Base-by-base conservation (phyloP, 2,888 invertebrate species). In the Griposia aprilina region DNA sequence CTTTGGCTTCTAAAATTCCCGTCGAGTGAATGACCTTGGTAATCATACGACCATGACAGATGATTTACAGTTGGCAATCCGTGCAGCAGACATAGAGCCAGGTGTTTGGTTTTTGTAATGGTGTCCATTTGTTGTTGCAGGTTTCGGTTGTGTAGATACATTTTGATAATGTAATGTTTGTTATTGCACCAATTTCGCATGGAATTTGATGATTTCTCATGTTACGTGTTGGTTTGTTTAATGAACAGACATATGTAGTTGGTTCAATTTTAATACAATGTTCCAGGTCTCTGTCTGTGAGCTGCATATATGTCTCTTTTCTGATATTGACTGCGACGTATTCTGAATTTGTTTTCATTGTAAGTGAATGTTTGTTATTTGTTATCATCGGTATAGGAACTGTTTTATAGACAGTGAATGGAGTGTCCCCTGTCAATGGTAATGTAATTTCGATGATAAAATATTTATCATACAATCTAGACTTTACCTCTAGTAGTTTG, bases 51-150 rank as follows among this genome's bases (percentile, higher is more conserved):
- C 59, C 15, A 26, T 65, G 45, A 48, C 65, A 65, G 7, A 48
- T 48, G n/a, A 65, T 65, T 65, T 65, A 45, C n/a, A 65, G n/a
- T 48, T 65, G 65, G 26, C 65, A 65, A 36, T 62, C 62, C 23
- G 41, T 36, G 62, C 62, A 62, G 62, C 62, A 62, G 23, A 41
- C 36, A 62, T 62, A 62, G n/a, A 65, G 65, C 65, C 65, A 65
- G n/a, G 65, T 63, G 23, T 63, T 41, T 10, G 41, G 23, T 63
- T 41, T 63, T 63, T 36, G 41, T 41, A 63, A 63, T 63, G 63
- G 36, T 23, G 63, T 63, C 63, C 63, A 63, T 63, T 41, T 63
- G 20, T 63, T 41, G 41, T 41, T 41, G 63, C 63, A 63, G 41
- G 63, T 13, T 23, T 63, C 63, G 36, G 63, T 41, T 63, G 63